Evolutionary conservation across 2,888 invertebrate species (phyloP).

Genomic region (Acanthococcus lagerstroemiae): DNA sequence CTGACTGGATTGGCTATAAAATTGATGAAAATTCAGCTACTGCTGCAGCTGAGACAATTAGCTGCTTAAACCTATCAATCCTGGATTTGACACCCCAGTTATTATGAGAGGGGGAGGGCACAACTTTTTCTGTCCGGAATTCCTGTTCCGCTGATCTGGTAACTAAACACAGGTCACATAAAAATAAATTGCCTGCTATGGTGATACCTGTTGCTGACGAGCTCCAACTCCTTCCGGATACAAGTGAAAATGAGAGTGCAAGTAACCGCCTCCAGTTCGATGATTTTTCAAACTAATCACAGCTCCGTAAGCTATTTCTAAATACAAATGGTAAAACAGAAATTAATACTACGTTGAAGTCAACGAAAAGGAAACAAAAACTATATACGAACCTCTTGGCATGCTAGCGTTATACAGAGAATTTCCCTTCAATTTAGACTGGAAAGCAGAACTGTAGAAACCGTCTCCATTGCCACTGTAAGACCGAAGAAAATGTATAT

Average conservation of each 20-base stretch:
- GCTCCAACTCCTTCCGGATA: constrained; percentile 87
- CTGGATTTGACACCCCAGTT: too few relatives aligned
- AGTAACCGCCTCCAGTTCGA: constrained; percentile 86
- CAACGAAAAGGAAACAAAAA: not conserved
- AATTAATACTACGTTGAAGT: not conserved
- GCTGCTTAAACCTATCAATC: too few relatives aligned
- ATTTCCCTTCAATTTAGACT: constrained; percentile 84
- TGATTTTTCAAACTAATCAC: constrained; percentile 84
- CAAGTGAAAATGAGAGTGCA: constrained; percentile 91
- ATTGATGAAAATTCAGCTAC: too few relatives aligned
- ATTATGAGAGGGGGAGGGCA: too few relatives aligned
- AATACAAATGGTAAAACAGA: not conserved
- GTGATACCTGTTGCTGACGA: constrained; percentile 83
- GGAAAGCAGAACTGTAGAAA: constrained; percentile 93
- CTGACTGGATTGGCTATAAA: too few relatives aligned
- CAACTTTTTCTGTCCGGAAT: too few relatives aligned
- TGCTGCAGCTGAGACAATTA: too few relatives aligned
- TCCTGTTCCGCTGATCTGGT: too few relatives aligned
- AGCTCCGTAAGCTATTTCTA: constrained; percentile 78
- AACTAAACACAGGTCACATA: too few relatives aligned
- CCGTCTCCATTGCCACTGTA: constrained; percentile 87
- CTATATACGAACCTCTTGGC: constrained; percentile 50
- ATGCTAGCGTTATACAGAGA: constrained; percentile 86
- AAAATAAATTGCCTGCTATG: too few relatives aligned
- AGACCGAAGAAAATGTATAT: constrained; percentile 24